Evolutionary conservation across 37 sponge, comb jelly and placozoan genomes (phyloP), one percentile per base, ranked within the genome.

Genomic region (Eunapius fragilis): DNA sequence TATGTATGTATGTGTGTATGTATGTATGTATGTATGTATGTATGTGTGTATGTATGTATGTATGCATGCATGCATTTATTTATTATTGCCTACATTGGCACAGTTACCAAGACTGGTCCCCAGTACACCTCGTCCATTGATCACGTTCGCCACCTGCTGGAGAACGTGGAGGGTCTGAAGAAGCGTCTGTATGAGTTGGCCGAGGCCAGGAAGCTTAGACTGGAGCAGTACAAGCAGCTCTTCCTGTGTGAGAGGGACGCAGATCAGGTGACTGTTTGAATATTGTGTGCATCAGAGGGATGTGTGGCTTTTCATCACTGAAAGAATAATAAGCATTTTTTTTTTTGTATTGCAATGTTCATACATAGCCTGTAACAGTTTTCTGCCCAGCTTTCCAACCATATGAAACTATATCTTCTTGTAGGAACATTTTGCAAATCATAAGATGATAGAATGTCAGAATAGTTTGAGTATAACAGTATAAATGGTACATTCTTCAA

Each of bases 211-310:
- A 85, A 69, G 47, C 71, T 88, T 0, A 70, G 85, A 10, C 71
- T 74, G 2, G 91, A 90, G 41, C 91, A 94, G 88, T 85, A 75
- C 79, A 75, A 80, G 85, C 91, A 90, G 74, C 32, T 90, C 6
- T 79, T 79, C 77, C 47, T 74, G 23, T 94, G 91, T 49, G 94
- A 94, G 91, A 86, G 85, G 49, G 91, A 94, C 41, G 85, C 88
- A 12, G 72, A 75, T 70, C 83, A 91, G 80, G 92, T 91, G 14
- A 75, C 76, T 14, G 0, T 36, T 10, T 76, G 24, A 1, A 76
- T 33, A 12, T 33, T 37, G 22, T 58, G 22, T 58, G 58, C 58
- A 58, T 10, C n/a, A n/a, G n/a, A n/a, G n/a, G n/a, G n/a, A 17
- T 58, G 58, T 58, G 58, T 58, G 58, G 19, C 47, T 45, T 45